These are phyloP conservation scores for Ranitomeya variabilis DNA, from an alignment of 2,113 vertebrate species.

Conservation along the genomic window DNA sequence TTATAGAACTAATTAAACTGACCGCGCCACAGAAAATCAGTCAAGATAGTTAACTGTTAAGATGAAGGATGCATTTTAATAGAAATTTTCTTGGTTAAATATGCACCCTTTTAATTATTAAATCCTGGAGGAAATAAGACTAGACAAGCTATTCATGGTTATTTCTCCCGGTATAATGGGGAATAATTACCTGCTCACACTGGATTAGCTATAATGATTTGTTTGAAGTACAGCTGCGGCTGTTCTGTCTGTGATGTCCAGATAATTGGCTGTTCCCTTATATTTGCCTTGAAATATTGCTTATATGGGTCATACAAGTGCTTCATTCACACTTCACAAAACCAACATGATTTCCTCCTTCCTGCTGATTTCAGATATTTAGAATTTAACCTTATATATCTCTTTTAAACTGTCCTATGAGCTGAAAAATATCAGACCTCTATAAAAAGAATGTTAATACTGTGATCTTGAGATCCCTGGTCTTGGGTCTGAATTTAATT, in stretches of 20 bases:
- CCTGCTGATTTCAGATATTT: constrained; percentile 61
- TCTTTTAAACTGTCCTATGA: constrained; percentile 56
- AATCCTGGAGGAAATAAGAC: constrained; percentile 32
- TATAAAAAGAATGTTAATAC: constrained; percentile 48
- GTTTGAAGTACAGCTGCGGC: constrained; percentile 60
- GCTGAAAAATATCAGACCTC: constrained; percentile 46
- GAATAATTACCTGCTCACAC: constrained; percentile 45
- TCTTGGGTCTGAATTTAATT: constrained; percentile 64
- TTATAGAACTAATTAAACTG: constrained; percentile 4
- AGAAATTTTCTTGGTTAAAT: background rate
- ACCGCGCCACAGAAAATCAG: background rate
- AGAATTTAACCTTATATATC: constrained; percentile 59
- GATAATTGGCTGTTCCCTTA: constrained; percentile 66
- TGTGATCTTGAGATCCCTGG: constrained; percentile 47
- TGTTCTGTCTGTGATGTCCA: constrained; percentile 54
- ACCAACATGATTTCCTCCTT: constrained; percentile 62
- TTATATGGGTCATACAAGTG: constrained; percentile 65
- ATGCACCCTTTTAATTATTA: constrained; percentile 42
- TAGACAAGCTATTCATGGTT: constrained; percentile 21
- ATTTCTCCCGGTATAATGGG: constrained; percentile 46
- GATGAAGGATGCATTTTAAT: constrained; percentile 18
- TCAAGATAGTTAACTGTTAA: constrained; percentile 22
- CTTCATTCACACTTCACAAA: constrained; percentile 59
- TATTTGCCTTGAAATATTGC: constrained; percentile 61
- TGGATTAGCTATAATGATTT: constrained; percentile 58